phyloP scores from a whole-genome alignment of 2,888 invertebrate genomes.

The Amblyjoppa fuscipennis region DNA sequence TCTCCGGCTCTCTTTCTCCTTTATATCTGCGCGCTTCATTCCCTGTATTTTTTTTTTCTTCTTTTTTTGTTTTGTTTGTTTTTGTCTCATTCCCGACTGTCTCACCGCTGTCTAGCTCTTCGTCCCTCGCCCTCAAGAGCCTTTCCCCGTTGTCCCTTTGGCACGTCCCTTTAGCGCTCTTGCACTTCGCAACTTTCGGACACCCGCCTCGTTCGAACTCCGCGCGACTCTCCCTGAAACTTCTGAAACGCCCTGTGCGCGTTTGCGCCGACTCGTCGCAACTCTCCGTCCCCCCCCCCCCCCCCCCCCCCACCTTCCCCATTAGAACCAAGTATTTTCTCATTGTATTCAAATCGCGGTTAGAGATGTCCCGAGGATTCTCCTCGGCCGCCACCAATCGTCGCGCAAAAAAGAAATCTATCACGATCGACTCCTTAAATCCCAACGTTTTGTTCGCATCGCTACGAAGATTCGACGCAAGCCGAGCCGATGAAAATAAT shows the following conservation, averaged over 20 bases:
- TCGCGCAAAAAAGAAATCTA: conserved; percentile 18
- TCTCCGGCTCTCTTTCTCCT: conserved; percentile 58
- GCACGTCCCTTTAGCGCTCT: conserved; percentile 77
- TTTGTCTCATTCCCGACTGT: conserved; percentile 57
- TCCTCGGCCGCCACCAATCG: conserved; percentile 48
- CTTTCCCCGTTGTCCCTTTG: conserved; percentile 39
- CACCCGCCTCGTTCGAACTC: conserved; percentile 72
- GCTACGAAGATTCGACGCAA: neutral
- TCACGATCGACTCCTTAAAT: conserved; percentile 45
- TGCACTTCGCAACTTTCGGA: conserved; percentile 82
- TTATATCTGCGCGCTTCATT: conserved; percentile 64
- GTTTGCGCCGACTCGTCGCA: conserved; percentile 8
- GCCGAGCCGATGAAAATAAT: neutral
- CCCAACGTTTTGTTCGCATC: neutral
- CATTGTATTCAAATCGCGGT: conserved; percentile 83
- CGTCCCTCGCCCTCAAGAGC: conserved; percentile 8
- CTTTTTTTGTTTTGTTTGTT: neutral
- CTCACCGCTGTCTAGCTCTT: conserved; percentile 58
- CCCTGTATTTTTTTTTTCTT: conserved; percentile 42
- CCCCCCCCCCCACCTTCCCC: conserved; percentile 66
- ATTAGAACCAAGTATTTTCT: conserved; percentile 75
- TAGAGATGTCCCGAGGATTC: conserved; percentile 29
- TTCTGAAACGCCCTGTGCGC: conserved; percentile 18
- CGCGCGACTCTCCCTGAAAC: conserved; percentile 16
- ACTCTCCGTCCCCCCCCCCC: conserved; percentile 48